Percentiles rank a stretch among this genome's conserved stretches.
phyloP scores from a whole-genome alignment of 2,113 vertebrate species.

The Macquaria australasica region DNA sequence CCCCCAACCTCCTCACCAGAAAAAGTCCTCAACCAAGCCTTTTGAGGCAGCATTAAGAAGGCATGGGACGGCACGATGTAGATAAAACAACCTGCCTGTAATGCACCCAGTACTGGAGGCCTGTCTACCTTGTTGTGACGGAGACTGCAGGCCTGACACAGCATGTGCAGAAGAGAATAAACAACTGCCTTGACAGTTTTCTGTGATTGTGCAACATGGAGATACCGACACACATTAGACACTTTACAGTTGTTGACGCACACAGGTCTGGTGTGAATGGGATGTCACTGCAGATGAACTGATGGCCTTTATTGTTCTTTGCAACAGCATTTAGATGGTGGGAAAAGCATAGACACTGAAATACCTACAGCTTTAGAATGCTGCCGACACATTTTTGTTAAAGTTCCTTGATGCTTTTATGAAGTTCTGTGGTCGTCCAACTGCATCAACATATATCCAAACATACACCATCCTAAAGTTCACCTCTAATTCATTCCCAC shows the following conservation, averaged over 20 bases:
- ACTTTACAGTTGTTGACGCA: not conserved
- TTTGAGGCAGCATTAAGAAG: not conserved
- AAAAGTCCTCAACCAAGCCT: not conserved
- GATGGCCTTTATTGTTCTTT: not conserved
- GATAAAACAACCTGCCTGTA: not conserved
- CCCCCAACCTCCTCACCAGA: not conserved
- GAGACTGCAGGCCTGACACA: not conserved
- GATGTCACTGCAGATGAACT: not conserved
- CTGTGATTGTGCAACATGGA: not conserved
- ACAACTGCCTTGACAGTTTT: not conserved
- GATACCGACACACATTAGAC: not conserved
- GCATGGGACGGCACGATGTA: not conserved
- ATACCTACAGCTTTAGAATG: not conserved
- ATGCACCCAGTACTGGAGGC: not conserved
- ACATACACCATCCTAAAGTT: slow-evolving; percentile 35
- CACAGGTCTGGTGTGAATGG: not conserved
- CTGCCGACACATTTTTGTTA: not conserved
- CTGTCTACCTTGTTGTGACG: not conserved
- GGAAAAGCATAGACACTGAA: not conserved
- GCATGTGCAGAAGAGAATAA: slow-evolving; percentile 1
- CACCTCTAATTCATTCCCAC: slow-evolving; percentile 50
- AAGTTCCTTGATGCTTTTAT: slow-evolving; percentile 15
- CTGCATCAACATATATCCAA: slow-evolving; percentile 17
- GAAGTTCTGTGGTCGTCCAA: slow-evolving; percentile 14
- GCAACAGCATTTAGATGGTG: not conserved